These are phyloP conservation scores for Muraenolepis orangiensis DNA, from an alignment of 2,797 vertebrate genomes.

Conservation along the genomic window DNA sequence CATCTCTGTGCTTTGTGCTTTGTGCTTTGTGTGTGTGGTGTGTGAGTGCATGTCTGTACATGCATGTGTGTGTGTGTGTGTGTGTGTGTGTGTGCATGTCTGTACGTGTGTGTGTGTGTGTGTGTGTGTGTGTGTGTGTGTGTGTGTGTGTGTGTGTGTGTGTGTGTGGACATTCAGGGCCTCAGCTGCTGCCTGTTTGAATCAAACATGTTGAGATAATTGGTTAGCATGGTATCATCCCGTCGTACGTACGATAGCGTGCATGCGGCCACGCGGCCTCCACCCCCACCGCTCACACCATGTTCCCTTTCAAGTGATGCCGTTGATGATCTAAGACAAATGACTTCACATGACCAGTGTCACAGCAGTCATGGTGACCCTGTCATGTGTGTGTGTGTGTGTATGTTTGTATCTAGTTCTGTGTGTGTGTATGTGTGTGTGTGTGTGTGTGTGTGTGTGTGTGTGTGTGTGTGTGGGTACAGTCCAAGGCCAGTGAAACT, in stretches of 20 bases:
- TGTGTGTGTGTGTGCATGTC: slow-evolving; percentile 9
- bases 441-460: neutral
- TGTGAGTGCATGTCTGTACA: too few species aligned
- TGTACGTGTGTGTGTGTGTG: slow-evolving; percentile 4
- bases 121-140: neutral
- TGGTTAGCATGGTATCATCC: too few species aligned
- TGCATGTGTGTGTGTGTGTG: slow-evolving; percentile 1
- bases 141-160: slow-evolving; percentile 2
- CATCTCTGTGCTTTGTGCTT: too few species aligned
- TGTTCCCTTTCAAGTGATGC: neutral
- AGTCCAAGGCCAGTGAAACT: too few species aligned
- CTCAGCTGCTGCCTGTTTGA: neutral
- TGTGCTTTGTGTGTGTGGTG: too few species aligned
- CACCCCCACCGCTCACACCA: too few species aligned
- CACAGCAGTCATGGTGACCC: neutral
- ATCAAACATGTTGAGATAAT: neutral
- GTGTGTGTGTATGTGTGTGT: neutral
- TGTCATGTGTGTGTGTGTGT: slow-evolving; percentile 7
- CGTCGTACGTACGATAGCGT: too few species aligned
- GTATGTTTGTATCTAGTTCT: too few species aligned
- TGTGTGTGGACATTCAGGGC: neutral
- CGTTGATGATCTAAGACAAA: neutral
- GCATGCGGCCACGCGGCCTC: too few species aligned
- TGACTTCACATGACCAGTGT: neutral
- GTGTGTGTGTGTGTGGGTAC: neutral